phyloP scores from a whole-genome alignment of 2,113 vertebrate species.

The Eclectus roratus region DNA sequence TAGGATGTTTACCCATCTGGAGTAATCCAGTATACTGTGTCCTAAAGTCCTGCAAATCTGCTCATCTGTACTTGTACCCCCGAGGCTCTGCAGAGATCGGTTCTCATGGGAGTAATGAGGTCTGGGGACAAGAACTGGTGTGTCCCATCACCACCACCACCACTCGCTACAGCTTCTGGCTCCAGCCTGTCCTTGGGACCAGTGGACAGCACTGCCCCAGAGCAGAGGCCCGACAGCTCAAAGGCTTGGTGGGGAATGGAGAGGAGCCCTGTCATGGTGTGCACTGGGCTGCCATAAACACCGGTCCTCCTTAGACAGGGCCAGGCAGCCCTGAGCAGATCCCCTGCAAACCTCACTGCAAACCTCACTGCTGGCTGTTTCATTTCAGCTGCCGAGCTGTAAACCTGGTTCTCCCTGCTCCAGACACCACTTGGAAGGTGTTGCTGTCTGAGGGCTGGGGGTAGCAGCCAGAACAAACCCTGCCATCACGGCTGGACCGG shows the following conservation, averaged over 20 bases:
- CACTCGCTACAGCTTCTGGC: accelerated
- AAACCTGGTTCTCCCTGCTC: accelerated
- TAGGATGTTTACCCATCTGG: neutral
- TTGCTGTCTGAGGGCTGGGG: neutral
- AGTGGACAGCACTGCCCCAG: neutral
- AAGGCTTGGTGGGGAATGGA: neutral
- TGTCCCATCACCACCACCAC: neutral
- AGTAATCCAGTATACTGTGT: neutral
- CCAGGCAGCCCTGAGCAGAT: neutral
- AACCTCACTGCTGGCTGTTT: neutral
- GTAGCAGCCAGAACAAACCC: neutral
- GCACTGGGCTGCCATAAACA: neutral
- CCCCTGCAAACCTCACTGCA: neutral
- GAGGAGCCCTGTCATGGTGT: neutral
- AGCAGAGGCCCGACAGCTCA: accelerated
- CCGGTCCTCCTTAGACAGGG: accelerated
- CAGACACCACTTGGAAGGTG: neutral
- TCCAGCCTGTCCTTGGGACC: neutral
- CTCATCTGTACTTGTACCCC: accelerated
- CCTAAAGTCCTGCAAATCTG: neutral
- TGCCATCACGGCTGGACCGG: accelerated
- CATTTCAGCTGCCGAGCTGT: neutral
- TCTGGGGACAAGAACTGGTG: accelerated
- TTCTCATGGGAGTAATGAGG: accelerated
- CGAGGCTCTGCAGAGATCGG: neutral